Evolutionary conservation across 2,888 invertebrate species (phyloP).

Genomic region (Candidula unifasciata): DNA sequence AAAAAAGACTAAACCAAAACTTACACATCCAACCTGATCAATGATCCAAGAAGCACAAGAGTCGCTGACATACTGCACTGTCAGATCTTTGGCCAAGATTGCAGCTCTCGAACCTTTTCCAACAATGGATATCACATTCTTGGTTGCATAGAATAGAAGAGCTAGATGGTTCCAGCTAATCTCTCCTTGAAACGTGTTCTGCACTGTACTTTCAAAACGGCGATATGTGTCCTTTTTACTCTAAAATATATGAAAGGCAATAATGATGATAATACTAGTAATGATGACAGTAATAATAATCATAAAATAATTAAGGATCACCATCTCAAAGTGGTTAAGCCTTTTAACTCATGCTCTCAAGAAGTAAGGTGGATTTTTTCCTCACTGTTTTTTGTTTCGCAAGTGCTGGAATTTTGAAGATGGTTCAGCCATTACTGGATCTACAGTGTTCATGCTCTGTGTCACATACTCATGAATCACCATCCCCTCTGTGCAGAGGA

Average conservation of each 20-base stretch:
- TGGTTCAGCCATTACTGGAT: no score
- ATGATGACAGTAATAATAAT: neutral
- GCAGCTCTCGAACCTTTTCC: slow-evolving; percentile 72
- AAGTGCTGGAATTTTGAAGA: no score
- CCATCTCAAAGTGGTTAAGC: no score
- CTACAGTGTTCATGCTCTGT: no score
- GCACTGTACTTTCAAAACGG: slow-evolving; percentile 69
- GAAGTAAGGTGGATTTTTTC: no score
- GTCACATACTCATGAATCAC: no score
- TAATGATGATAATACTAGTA: no score
- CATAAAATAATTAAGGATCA: no score
- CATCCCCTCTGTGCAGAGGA: no score
- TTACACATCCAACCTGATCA: slow-evolving; percentile 76
- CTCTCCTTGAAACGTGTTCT: slow-evolving; percentile 67
- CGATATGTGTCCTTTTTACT: slow-evolving; percentile 66
- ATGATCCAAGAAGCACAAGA: slow-evolving; percentile 76
- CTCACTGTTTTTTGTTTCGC: no score
- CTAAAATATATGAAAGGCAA: neutral
- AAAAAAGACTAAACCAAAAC: slow-evolving; percentile 44
- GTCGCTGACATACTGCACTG: slow-evolving; percentile 74
- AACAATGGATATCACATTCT: slow-evolving; percentile 69
- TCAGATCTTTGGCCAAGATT: slow-evolving; percentile 73
- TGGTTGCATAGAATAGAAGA: slow-evolving; percentile 72
- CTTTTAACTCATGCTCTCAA: no score
- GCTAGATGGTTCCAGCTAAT: slow-evolving; percentile 74